Conservation (phyloP, 2,888 invertebrate genomes). For the Agriopis leucophaearia region DNA sequence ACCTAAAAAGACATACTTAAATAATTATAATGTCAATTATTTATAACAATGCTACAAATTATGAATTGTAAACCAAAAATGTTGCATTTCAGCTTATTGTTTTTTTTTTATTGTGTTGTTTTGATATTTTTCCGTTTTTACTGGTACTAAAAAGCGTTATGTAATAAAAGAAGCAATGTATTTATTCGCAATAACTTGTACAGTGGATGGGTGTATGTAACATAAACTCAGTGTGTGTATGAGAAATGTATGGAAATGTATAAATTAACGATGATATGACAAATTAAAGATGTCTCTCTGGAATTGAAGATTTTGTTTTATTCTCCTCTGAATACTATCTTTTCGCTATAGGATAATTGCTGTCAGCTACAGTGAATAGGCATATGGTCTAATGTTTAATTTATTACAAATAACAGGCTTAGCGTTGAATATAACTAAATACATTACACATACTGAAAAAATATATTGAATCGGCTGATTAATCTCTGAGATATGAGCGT, state of each 20-base stretch:
- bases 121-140: conserved; percentile 8
- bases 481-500: too few species aligned
- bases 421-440: too few species aligned
- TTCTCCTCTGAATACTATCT: too few species aligned
- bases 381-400: too few species aligned
- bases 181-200: conserved; percentile 83
- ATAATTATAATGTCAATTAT: conserved; percentile 34
- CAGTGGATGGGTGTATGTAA: conserved; percentile 67
- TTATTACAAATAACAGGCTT: too few species aligned
- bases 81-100: conserved; percentile 40
- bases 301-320: conserved; percentile 66
- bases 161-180: conserved; percentile 70
- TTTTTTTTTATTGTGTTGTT: conserved; percentile 33
- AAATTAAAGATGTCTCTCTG: conserved; percentile 82
- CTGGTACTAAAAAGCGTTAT: conserved; percentile 33
- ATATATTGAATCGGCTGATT: too few species aligned
- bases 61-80: conserved; percentile 38
- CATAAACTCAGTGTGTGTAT: conserved; percentile 69
- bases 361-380: too few species aligned
- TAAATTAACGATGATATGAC: conserved; percentile 69
- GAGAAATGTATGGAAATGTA: conserved; percentile 70
- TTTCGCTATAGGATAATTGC: too few species aligned
- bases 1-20: conserved; percentile 5
- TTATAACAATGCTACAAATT: conserved; percentile 33
- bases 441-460: too few species aligned